phyloP scores from a whole-genome alignment of 2,888 invertebrate genomes.

The Dicyrtoma fusca region DNA sequence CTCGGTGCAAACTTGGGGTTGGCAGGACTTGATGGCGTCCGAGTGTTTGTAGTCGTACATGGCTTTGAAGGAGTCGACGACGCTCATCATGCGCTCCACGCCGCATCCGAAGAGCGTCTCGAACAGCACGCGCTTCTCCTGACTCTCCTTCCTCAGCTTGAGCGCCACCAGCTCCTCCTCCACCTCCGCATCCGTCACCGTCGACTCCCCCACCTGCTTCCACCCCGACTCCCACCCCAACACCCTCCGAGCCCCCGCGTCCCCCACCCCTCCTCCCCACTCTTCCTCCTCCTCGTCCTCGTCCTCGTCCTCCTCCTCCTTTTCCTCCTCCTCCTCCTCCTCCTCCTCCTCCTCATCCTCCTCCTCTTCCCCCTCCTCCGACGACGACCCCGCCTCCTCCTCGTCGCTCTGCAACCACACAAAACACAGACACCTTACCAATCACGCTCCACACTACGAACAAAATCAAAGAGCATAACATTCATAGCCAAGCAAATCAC shows the following conservation, averaged over 20 bases:
- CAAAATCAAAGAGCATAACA: no score
- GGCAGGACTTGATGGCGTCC: not conserved
- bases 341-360: not conserved
- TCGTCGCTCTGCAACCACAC: not conserved
- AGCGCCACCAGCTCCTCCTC: slow-evolving; percentile 24
- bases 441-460: no score
- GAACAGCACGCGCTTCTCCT: slow-evolving; percentile 39
- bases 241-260: not conserved
- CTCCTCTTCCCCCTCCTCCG: not conserved
- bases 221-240: not conserved
- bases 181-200: slow-evolving; percentile 19
- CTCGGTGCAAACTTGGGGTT: no score
- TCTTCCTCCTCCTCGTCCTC: not conserved
- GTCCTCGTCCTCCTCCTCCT: not conserved
- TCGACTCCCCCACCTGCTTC: not conserved
- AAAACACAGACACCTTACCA: no score
- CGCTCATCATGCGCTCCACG: slow-evolving; percentile 43
- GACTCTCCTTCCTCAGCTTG: slow-evolving; percentile 27
- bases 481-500: no score
- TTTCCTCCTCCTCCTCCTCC: not conserved
- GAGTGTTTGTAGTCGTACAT: slow-evolving; percentile 40
- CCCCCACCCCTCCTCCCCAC: not conserved
- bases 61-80: slow-evolving; percentile 40
- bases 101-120: slow-evolving; percentile 44
- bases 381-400: not conserved